Evolutionary conservation across 1,140 invertebrate genomes (phyloP).

Genomic region (Lanistes nyassanus): DNA sequence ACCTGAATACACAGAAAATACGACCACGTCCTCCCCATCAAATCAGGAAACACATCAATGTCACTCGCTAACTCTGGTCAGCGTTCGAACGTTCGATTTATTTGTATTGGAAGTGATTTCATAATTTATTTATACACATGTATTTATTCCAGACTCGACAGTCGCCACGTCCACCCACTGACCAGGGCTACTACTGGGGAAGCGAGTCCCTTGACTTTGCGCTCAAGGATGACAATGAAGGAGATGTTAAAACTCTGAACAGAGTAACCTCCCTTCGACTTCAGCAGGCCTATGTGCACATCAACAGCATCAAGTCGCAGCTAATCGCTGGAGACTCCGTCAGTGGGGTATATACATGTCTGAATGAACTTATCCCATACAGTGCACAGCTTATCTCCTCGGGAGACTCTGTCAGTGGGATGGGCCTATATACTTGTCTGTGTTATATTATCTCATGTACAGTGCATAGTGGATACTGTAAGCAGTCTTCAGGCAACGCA

Average conservation of each 20-base stretch:
- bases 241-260: slow-evolving; percentile 26
- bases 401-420: too few species aligned
- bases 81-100: too few species aligned
- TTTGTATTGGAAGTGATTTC: not conserved
- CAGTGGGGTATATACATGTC: slow-evolving; percentile 21
- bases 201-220: not conserved
- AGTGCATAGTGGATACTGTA: too few species aligned
- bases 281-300: slow-evolving; percentile 34
- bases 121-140: not conserved
- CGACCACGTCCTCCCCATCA: too few species aligned
- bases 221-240: slow-evolving; percentile 16
- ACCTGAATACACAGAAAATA: too few species aligned
- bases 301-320: slow-evolving; percentile 32
- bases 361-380: too few species aligned
- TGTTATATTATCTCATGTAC: too few species aligned
- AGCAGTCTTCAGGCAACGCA: too few species aligned
- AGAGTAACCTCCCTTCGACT: slow-evolving; percentile 33
- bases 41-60: too few species aligned
- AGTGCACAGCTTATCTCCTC: too few species aligned
- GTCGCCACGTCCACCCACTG: not conserved
- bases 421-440: too few species aligned
- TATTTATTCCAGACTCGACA: not conserved
- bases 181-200: not conserved
- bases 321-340: slow-evolving; percentile 28
- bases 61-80: too few species aligned